Percentiles rank a stretch among this genome's conserved stretches.
Evolutionary conservation across 2,797 vertebrate species (phyloP).

Genomic region (Perdix hodgsoniae): DNA sequence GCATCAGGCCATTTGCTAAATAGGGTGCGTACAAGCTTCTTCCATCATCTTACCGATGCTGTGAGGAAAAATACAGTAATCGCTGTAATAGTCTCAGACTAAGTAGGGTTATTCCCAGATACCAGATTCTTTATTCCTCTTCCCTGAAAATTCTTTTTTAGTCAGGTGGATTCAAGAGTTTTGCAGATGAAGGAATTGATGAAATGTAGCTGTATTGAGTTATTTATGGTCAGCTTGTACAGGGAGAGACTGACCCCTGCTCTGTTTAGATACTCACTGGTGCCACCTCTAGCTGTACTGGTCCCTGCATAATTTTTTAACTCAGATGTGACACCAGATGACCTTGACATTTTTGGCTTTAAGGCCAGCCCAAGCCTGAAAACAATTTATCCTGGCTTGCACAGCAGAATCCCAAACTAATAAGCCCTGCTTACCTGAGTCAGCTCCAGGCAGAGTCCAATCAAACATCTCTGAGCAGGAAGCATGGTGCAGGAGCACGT

Average conservation of each 20-base stretch:
- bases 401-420: not conserved
- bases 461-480: not conserved
- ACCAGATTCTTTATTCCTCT: not conserved
- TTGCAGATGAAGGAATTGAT: not conserved
- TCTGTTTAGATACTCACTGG: accelerated
- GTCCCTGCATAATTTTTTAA: not conserved
- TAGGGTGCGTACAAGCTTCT: accelerated
- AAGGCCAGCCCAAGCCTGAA: not conserved
- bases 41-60: not conserved
- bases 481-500: not conserved
- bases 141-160: not conserved
- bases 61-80: not conserved
- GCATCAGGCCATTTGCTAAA: not conserved
- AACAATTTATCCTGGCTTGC: not conserved
- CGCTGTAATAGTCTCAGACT: not conserved
- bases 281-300: not conserved
- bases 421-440: not conserved
- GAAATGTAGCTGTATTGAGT: not conserved
- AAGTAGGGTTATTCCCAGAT: accelerated
- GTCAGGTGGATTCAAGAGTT: not conserved
- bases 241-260: not conserved
- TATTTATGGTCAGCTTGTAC: not conserved
- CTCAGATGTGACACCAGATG: accelerated
- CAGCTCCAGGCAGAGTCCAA: not conserved
- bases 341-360: not conserved